Evolutionary conservation across 2,113 vertebrate species (phyloP).

Genomic region (Eupsittula cactorum): DNA sequence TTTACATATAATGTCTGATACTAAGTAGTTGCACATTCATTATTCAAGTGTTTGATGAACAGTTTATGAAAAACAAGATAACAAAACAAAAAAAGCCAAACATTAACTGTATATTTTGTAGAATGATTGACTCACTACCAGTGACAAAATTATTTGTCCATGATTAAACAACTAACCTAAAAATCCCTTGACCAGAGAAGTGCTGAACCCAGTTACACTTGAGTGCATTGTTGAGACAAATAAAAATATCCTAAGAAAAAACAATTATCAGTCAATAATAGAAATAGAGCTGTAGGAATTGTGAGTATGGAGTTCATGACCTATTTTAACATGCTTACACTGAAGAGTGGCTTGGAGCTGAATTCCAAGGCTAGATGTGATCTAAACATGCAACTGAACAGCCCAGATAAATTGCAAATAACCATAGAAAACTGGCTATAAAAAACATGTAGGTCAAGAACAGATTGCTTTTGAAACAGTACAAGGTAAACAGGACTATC

Average conservation of each 20-base stretch:
- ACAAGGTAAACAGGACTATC: background rate
- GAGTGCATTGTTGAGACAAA: background rate
- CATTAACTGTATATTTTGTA: background rate
- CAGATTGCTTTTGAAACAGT: background rate
- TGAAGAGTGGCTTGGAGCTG: background rate
- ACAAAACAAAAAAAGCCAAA: background rate
- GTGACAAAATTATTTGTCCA: background rate
- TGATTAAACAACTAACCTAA: background rate
- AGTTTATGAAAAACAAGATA: background rate
- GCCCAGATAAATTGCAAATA: background rate
- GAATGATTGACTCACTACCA: background rate
- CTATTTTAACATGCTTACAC: background rate
- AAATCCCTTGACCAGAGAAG: background rate
- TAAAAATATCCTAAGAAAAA: background rate
- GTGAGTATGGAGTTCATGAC: background rate
- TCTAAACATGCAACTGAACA: background rate
- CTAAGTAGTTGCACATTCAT: background rate
- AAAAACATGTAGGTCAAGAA: fast-evolving
- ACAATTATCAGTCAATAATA: background rate
- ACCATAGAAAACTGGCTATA: fast-evolving
- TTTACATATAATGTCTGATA: background rate
- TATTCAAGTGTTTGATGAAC: background rate
- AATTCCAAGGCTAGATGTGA: background rate
- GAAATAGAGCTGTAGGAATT: background rate
- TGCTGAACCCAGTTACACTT: background rate